Evolutionary conservation across 35 echinoderm and acorn worm genomes (phyloP).

Genomic region (Anneissia japonica): DNA sequence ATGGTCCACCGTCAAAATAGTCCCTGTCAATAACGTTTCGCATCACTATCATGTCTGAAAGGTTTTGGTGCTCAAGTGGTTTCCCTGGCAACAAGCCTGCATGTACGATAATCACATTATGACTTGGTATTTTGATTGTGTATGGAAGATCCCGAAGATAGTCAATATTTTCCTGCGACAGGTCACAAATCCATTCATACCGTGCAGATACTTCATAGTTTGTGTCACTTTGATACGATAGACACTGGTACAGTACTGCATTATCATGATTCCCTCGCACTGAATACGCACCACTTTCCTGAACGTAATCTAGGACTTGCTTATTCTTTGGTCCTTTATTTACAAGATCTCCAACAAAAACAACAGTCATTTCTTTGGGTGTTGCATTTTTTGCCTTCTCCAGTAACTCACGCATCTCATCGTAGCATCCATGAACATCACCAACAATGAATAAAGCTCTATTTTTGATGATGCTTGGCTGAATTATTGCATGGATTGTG

Average conservation of each 20-base stretch:
- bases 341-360: slow-evolving; percentile 63
- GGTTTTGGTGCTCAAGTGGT: slow-evolving; percentile 29
- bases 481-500: not conserved
- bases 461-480: not conserved
- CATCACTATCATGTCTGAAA: slow-evolving; percentile 46
- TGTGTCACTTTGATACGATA: slow-evolving; percentile 18
- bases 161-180: slow-evolving; percentile 24
- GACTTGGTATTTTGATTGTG: slow-evolving; percentile 52
- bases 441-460: slow-evolving; percentile 54
- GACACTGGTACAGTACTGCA: slow-evolving; percentile 12
- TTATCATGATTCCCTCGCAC: slow-evolving; percentile 65
- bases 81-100: slow-evolving; percentile 47
- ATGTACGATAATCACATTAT: slow-evolving; percentile 51
- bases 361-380: slow-evolving; percentile 7
- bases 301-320: slow-evolving; percentile 39
- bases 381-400: slow-evolving; percentile 21
- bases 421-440: slow-evolving; percentile 74
- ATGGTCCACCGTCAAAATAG: not conserved
- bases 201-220: slow-evolving; percentile 5
- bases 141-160: slow-evolving; percentile 42
- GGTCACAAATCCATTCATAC: slow-evolving; percentile 20
- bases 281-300: slow-evolving; percentile 4
- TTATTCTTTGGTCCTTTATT: slow-evolving; percentile 69
- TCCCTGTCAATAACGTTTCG: slow-evolving; percentile 40
- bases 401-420: slow-evolving; percentile 34